phyloP scores from a whole-genome alignment of 2,888 invertebrate species.

The Trichacis sp. region DNA sequence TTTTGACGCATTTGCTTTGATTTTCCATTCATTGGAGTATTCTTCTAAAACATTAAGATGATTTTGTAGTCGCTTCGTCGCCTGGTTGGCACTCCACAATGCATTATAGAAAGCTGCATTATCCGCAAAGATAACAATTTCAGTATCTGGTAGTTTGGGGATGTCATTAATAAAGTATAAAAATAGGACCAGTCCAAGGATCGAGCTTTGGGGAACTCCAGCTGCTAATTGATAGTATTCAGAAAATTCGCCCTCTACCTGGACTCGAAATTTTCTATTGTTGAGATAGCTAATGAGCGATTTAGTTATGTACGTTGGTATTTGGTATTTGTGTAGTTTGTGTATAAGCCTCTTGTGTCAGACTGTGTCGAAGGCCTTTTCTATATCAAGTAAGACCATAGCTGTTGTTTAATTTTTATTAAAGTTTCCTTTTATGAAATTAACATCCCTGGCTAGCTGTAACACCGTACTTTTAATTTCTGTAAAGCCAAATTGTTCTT shows the following conservation, averaged over 20 bases:
- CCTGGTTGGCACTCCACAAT: neutral
- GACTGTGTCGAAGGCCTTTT: too few species aligned
- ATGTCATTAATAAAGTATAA: conserved; percentile 9
- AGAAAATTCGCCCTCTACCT: neutral
- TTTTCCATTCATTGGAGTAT: conserved; percentile 11
- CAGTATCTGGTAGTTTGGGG: neutral
- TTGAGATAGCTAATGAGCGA: neutral
- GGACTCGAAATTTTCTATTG: conserved; percentile 1
- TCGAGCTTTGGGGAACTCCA: conserved; percentile 9
- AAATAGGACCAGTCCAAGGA: conserved; percentile 5
- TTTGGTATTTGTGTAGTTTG: neutral
- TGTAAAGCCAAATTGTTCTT: too few species aligned
- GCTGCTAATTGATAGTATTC: neutral
- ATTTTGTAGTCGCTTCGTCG: neutral
- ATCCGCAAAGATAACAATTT: neutral
- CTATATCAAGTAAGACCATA: too few species aligned
- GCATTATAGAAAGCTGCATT: neutral
- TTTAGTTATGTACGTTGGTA: neutral
- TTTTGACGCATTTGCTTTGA: conserved; percentile 13
- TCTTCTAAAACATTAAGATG: neutral
- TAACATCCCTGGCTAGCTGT: too few species aligned
- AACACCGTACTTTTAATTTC: too few species aligned
- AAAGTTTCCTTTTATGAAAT: too few species aligned
- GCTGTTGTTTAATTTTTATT: too few species aligned
- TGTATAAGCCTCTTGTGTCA: neutral